These are phyloP conservation scores for Ceriagrion tenellum DNA, from an alignment of 2,888 invertebrate genomes.

Conservation along the genomic window DNA sequence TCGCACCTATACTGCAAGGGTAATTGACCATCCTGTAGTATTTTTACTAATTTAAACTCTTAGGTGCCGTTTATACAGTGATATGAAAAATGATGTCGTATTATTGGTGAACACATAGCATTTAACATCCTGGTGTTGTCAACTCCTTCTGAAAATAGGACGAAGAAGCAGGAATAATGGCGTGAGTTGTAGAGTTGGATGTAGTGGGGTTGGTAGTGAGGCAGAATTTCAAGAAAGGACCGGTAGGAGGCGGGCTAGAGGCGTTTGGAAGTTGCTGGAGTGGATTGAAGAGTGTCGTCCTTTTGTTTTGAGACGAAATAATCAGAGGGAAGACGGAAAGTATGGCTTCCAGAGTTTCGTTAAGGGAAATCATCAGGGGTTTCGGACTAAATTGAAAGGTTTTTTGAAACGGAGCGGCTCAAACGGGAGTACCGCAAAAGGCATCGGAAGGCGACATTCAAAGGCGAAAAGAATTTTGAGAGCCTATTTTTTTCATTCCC, in stretches of 20 bases:
- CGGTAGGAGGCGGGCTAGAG: background rate
- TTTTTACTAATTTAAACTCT: too few species aligned
- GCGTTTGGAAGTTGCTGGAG: background rate
- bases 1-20: too few species aligned
- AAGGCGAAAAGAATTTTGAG: background rate
- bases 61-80: too few species aligned
- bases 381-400: background rate
- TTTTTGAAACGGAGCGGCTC: background rate
- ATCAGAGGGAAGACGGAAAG: background rate
- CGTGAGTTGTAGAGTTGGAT: too few species aligned
- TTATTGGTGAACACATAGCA: too few species aligned
- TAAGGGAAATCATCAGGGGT: background rate
- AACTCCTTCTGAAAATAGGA: too few species aligned
- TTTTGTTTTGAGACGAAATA: background rate
- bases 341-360: background rate
- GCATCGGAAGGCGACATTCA: background rate
- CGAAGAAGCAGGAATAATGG: too few species aligned
- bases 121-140: too few species aligned
- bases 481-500: background rate
- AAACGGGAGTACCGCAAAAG: background rate
- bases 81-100: too few species aligned
- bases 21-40: too few species aligned
- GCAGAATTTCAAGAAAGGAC: background rate
- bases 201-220: too few species aligned
- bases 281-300: background rate